Conservation (phyloP, 2,797 vertebrate species). For the Sebastes matsubarae region DNA sequence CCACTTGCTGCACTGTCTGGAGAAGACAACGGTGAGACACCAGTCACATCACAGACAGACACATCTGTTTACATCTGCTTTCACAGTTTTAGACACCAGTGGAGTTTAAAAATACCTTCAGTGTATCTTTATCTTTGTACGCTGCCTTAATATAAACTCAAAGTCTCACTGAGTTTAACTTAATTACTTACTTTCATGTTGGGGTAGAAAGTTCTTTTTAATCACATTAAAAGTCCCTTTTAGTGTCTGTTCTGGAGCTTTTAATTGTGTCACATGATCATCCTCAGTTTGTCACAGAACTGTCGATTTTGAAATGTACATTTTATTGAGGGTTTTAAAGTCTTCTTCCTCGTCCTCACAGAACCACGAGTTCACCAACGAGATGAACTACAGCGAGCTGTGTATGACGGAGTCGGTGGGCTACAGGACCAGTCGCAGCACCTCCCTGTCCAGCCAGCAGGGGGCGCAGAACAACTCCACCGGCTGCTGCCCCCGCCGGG, state of each 20-base stretch:
- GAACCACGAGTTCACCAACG: conserved; percentile 79
- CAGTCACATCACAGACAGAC: not conserved
- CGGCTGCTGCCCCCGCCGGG: conserved; percentile 87
- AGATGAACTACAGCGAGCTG: conserved; percentile 83
- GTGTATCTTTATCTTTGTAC: not conserved
- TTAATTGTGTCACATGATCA: not conserved
- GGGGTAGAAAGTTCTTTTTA: too few species aligned
- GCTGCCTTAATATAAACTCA: not conserved
- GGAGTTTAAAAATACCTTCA: not conserved
- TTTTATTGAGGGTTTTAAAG: not conserved
- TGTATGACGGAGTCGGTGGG: conserved; percentile 88
- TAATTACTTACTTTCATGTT: not conserved
- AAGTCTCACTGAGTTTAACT: not conserved
- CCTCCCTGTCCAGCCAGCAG: conserved; percentile 90
- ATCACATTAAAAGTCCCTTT: not conserved
- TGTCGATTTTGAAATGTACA: not conserved
- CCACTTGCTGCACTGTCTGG: conserved; percentile 88
- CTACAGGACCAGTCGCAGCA: conserved; percentile 90
- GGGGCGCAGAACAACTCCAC: conserved; percentile 81
- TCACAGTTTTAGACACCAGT: not conserved
- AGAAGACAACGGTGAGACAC: conserved; percentile 86
- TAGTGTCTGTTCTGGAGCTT: too few species aligned
- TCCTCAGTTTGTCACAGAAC: not conserved
- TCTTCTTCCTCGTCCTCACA: not conserved
- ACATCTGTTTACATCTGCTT: not conserved